Conservation (phyloP, 23 tunicate genomes). For the Styela clava region DNA sequence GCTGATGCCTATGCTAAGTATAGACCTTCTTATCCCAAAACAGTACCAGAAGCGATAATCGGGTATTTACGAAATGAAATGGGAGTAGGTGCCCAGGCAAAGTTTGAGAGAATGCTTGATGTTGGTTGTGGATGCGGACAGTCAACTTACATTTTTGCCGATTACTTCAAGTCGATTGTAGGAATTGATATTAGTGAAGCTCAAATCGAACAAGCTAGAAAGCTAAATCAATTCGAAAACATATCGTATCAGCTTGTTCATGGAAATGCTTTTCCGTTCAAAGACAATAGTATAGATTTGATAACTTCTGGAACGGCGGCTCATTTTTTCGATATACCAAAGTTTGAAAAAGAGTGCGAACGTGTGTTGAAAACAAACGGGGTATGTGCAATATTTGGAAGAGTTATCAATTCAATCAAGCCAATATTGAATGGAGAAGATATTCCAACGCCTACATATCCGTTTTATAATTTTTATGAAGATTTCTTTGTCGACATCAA, state of each 20-base stretch:
- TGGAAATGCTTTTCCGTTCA: not conserved
- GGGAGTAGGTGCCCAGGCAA: not conserved
- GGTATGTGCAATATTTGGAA: not conserved
- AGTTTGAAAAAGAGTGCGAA: not conserved
- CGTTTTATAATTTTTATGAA: too few species aligned
- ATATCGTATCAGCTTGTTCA: not conserved
- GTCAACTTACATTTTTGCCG: not conserved
- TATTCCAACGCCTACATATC: too few species aligned
- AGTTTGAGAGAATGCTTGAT: not conserved
- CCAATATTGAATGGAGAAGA: too few species aligned
- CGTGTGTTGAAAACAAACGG: not conserved
- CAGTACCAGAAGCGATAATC: not conserved
- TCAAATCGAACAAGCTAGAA: not conserved
- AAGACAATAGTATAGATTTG: conserved; percentile 1
- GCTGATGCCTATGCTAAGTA: not conserved
- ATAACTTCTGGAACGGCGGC: not conserved
- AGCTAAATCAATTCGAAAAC: not conserved
- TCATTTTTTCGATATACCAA: not conserved
- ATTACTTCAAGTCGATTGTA: not conserved
- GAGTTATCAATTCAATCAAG: too few species aligned
- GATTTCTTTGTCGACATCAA: too few species aligned
- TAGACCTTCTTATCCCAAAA: not conserved
- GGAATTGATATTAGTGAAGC: conserved; percentile 13
- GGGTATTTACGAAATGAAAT: not conserved
- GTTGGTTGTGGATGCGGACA: conserved; percentile 11